Evolutionary conservation across 2,888 invertebrate genomes (phyloP), one percentile per base, ranked within the genome.

Genomic region (Phrixothrix hirtus): DNA sequence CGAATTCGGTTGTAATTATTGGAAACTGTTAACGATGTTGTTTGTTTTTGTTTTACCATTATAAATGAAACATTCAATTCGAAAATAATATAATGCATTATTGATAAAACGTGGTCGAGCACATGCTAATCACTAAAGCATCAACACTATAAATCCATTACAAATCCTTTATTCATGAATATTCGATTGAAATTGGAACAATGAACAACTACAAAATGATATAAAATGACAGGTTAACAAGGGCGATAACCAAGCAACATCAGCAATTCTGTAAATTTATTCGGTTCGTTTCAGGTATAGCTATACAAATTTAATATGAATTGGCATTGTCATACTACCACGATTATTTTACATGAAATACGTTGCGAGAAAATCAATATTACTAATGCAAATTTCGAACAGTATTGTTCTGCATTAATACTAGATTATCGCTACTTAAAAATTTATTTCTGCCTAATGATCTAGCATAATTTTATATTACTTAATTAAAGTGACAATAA

Each of bases 221-320:
- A 55, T 50, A 55, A 55, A 55, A 46, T 55, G 55, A 55, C 55
- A 51, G 38, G 55, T 45, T 49, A 55, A 55, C 54, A 55, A 49
- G 54, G 32, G 27, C 54, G 44, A 55, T 55, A 55, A 55, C 48
- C 54, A 41, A 43, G 34, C 39, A 39, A 44, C 49, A 55, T 9
- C 30, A 39, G 35, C 44, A 41, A 41, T 54, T 38, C 45, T 49
- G 45, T 14, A 49, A 55, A 55, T 55, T 49, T 45, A 55, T 55
- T 42, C 42, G 46, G 14, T 35, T 46, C 37, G 26, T 42, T 42
- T 14, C 32, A 11, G 14, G 14, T 10, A 38, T 32, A 32, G 32
- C 38, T 11, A 49, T 41, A 51, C 51, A 51, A 51, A 45, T 41
- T 35, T 51, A 42, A 42, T 53, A 41, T 38, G 46, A 47, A 38